Conservation (phyloP, 2,888 invertebrate species). For the Ormyrus thymus region DNA sequence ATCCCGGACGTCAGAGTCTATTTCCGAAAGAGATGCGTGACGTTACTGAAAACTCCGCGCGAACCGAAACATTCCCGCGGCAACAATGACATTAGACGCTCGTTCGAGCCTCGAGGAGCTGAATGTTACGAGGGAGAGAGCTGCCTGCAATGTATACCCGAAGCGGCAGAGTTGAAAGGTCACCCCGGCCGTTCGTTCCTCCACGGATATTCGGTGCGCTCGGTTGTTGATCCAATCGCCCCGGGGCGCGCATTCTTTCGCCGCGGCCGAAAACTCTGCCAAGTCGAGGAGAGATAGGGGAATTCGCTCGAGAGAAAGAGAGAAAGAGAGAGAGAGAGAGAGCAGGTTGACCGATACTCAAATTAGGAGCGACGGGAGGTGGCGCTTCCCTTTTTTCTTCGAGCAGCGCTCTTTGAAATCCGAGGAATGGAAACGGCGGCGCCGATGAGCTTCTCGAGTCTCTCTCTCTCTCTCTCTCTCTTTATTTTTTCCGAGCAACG, state of each 20-base stretch:
- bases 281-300: neutral
- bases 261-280: neutral
- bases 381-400: neutral
- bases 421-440: neutral
- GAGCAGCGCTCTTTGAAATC: neutral
- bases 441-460: no score
- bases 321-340: no score
- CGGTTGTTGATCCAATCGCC: neutral
- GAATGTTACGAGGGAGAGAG: no score
- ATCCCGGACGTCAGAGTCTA: no score
- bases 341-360: slow-evolving; percentile 14
- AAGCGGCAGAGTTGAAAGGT: slow-evolving; percentile 13
- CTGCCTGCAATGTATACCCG: no score
- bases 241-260: neutral
- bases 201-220: slow-evolving; percentile 2
- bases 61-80: neutral
- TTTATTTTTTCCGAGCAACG: no score
- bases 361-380: slow-evolving; percentile 6
- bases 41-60: neutral
- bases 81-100: neutral
- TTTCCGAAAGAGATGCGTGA: no score
- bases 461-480: no score
- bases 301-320: neutral
- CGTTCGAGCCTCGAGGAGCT: neutral
- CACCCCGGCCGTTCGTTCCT: slow-evolving; percentile 12